A percentile compares a stretch with the other conserved stretches of the same genome.
phyloP scores from a whole-genome alignment of 2,113 vertebrate genomes.

The Limanda limanda region DNA sequence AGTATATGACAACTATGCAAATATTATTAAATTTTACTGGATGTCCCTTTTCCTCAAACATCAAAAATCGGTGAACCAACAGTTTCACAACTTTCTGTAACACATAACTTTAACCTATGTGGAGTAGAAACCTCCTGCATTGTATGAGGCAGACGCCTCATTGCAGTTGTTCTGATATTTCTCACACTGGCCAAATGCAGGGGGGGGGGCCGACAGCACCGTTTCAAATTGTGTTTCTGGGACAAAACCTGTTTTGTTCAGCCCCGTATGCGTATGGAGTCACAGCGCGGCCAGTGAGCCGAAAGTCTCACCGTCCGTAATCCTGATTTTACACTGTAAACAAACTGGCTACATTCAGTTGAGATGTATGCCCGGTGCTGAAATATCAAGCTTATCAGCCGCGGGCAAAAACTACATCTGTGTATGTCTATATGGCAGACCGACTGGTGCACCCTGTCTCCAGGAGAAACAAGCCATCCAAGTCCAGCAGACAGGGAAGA shows the following conservation, averaged over 20 bases:
- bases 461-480: conserved; percentile 9
- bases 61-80: conserved; percentile 1
- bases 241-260: conserved; percentile 67
- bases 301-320: conserved; percentile 52
- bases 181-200: conserved; percentile 25
- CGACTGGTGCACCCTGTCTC: not conserved
- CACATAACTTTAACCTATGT: conserved; percentile 18
- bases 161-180: conserved; percentile 47
- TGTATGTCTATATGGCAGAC: not conserved
- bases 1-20: too few species aligned
- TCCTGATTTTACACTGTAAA: conserved; percentile 71
- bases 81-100: conserved; percentile 11
- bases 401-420: not conserved
- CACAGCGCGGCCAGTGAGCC: conserved; percentile 65
- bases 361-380: conserved; percentile 19
- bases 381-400: conserved; percentile 34
- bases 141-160: conserved; percentile 21
- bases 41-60: too few species aligned
- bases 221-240: conserved; percentile 61
- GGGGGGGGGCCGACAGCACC: conserved; percentile 23
- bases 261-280: conserved; percentile 49
- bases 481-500: conserved; percentile 34
- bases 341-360: conserved; percentile 33
- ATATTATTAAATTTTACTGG: too few species aligned
- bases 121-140: conserved; percentile 12